Percentiles rank a stretch among this genome's conserved stretches.
These are phyloP conservation scores for Echiichthys vipera DNA, from an alignment of 2,797 vertebrate species.

Conservation along the genomic window DNA sequence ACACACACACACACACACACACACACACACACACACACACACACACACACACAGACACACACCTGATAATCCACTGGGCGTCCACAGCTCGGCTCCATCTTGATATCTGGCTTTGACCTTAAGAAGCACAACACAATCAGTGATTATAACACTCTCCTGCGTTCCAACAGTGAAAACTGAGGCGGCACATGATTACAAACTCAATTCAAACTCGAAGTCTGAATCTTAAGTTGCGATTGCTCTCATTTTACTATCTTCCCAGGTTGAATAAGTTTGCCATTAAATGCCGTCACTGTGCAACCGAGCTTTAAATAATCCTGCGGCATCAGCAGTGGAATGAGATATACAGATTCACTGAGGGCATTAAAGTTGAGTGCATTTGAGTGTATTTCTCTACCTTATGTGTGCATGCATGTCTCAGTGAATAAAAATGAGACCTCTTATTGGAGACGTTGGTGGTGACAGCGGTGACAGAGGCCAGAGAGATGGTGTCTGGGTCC, in stretches of 20 bases:
- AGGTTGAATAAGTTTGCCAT: neutral
- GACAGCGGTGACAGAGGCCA: constrained; percentile 95
- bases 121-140: constrained; percentile 31
- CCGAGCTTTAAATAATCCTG: constrained; percentile 1
- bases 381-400: neutral
- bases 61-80: constrained; percentile 98
- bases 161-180: neutral
- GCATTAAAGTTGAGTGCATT: neutral
- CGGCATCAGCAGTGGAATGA: constrained; percentile 7
- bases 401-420: neutral
- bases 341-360: neutral
- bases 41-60: constrained; percentile 25
- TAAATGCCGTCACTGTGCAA: neutral
- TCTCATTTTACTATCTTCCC: neutral
- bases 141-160: neutral
- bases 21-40: neutral
- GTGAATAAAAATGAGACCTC: constrained; percentile 80
- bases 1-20: neutral
- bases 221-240: neutral
- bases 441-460: constrained; percentile 98
- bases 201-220: neutral
- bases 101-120: constrained; percentile 98
- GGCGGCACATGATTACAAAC: neutral
- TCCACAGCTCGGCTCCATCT: constrained; percentile 94
- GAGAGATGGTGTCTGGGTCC: constrained; percentile 92